Percentiles rank a stretch among this genome's conserved stretches.
These are phyloP conservation scores for Drosophila busckii DNA, from an alignment of 1,140 invertebrate genomes.

Conservation along the genomic window DNA sequence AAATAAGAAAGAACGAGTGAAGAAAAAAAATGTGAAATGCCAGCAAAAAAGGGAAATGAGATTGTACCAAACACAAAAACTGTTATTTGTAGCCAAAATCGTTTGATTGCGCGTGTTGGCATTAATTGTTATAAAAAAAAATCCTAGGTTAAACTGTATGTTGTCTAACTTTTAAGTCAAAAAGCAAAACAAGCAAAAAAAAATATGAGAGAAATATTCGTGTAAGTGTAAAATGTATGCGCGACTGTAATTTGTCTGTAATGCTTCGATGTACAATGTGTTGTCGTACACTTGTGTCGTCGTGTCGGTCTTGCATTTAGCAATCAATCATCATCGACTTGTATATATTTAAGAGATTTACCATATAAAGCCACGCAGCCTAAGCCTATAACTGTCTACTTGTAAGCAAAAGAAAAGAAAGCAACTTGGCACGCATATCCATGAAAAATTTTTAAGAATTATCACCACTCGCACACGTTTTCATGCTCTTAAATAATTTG, in stretches of 20 bases:
- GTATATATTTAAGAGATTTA: conserved; percentile 44
- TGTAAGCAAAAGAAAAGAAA: conserved; percentile 13
- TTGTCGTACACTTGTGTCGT: conserved; percentile 13
- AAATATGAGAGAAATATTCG: too few relatives aligned
- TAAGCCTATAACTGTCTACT: too few relatives aligned
- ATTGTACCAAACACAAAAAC: conserved; percentile 59
- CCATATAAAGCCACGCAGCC: too few relatives aligned
- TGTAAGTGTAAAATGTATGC: conserved; percentile 47
- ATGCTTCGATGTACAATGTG: too few relatives aligned
- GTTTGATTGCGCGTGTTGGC: conserved; percentile 54
- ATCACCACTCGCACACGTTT: conserved; percentile 13
- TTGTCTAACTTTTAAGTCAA: conserved; percentile 61
- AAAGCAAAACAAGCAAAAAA: too few relatives aligned
- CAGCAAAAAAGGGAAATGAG: neutral
- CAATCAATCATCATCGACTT: conserved; percentile 43
- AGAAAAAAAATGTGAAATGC: conserved; percentile 27
- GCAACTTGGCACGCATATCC: conserved; percentile 10
- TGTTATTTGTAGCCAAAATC: conserved; percentile 69
- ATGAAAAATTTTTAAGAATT: conserved; percentile 17
- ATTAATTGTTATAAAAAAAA: conserved; percentile 39
- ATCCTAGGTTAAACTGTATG: conserved; percentile 56
- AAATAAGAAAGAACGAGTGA: conserved; percentile 9
- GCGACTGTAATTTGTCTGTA: conserved; percentile 52
- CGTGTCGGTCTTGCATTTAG: conserved; percentile 39
- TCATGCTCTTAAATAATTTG: conserved; percentile 18